Evolutionary conservation across 2,113 vertebrate genomes (phyloP).

Genomic region (Elgaria multicarinata): DNA sequence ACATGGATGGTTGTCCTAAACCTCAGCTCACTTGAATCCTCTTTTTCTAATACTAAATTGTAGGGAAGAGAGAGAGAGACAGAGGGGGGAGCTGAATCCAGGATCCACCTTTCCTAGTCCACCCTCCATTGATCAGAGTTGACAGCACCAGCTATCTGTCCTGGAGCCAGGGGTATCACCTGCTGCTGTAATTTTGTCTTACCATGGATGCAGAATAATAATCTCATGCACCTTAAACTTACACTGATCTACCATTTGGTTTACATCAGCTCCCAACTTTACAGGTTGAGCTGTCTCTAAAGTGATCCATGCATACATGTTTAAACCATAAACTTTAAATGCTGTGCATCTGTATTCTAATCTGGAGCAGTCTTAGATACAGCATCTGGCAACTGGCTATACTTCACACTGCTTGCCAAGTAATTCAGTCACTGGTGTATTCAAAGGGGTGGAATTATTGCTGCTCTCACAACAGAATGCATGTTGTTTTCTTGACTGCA

Average conservation of each 20-base stretch:
- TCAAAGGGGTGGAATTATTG: slow-evolving; percentile 34
- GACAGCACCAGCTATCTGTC: neutral
- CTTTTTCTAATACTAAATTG: neutral
- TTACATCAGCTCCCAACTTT: slow-evolving; percentile 40
- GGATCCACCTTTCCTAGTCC: neutral
- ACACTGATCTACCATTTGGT: slow-evolving; percentile 42
- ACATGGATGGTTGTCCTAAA: neutral
- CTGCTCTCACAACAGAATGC: slow-evolving; percentile 40
- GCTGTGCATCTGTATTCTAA: slow-evolving; percentile 61
- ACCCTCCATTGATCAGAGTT: neutral
- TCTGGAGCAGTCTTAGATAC: slow-evolving; percentile 53
- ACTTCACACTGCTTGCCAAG: slow-evolving; percentile 57
- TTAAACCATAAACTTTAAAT: slow-evolving; percentile 63
- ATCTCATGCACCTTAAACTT: neutral
- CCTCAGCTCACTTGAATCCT: neutral
- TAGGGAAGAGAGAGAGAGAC: too few relatives aligned
- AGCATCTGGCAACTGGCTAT: slow-evolving; percentile 54
- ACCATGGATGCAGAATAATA: neutral
- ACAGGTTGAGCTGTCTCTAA: slow-evolving; percentile 54
- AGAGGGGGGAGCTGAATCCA: neutral
- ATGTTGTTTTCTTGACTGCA: slow-evolving; percentile 8
- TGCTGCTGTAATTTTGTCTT: neutral
- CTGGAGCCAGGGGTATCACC: neutral
- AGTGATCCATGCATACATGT: slow-evolving; percentile 52
- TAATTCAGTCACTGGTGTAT: slow-evolving; percentile 20